Evolutionary conservation across 2,113 vertebrate species (phyloP).

Genomic region (Prinia subflava): DNA sequence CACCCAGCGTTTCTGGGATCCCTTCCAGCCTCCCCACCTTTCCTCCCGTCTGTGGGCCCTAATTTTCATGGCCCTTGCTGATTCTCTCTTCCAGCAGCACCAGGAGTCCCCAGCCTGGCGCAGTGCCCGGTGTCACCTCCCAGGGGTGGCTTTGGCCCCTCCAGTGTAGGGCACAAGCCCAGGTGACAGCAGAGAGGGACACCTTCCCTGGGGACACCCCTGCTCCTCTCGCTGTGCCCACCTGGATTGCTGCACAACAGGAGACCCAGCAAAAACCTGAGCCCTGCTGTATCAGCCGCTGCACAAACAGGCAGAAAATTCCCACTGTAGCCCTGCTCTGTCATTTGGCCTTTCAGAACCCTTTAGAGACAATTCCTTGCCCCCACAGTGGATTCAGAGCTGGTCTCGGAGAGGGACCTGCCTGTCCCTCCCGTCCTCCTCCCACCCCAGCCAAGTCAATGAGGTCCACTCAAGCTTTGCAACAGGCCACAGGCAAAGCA

Average conservation of each 20-base stretch:
- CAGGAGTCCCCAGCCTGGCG: neutral
- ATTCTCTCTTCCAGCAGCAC: rapidly evolving
- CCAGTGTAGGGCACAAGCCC: rapidly evolving
- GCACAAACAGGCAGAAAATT: rapidly evolving
- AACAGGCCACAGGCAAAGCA: neutral
- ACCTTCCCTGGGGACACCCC: neutral
- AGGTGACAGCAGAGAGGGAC: neutral
- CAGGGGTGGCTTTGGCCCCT: neutral
- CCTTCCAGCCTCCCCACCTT: neutral
- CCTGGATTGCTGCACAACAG: neutral
- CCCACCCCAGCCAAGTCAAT: neutral
- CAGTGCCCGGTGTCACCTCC: neutral
- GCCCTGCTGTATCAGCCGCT: neutral
- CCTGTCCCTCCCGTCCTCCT: neutral
- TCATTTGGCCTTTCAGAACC: neutral
- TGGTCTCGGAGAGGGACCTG: neutral
- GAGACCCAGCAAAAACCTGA: neutral
- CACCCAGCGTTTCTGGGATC: neutral
- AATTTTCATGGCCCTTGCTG: rapidly evolving
- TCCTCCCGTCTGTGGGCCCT: neutral
- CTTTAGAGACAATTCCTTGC: rapidly evolving
- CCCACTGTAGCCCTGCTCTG: neutral
- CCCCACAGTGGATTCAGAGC: neutral
- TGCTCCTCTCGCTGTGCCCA: rapidly evolving
- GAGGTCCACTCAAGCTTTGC: neutral